Evolutionary conservation across 2,888 invertebrate genomes (phyloP), one percentile per base, ranked within the genome.

Genomic region (Acleris emargana): DNA sequence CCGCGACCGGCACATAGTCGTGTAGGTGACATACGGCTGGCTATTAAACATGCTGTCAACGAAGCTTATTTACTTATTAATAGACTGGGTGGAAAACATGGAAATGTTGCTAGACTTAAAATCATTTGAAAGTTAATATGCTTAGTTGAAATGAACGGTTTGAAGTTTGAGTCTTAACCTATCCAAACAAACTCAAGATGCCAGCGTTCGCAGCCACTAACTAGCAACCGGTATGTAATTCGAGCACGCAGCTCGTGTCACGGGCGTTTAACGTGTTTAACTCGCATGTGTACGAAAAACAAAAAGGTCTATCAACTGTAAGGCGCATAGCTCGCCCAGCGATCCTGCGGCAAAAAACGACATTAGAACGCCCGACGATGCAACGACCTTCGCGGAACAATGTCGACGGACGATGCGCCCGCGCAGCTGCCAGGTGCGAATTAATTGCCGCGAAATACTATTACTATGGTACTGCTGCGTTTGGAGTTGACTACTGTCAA

Each of bases 371-470:
- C 73, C 81, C 71, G 72, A 72, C 76, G 77, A 80, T 84, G 81
- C 83, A 79, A 76, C 84, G 88, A 85, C 87, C 87, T 88, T 87
- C 83, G 80, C 74, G 75, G 72, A 75, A 77, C 77, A 77, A 78
- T 74, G 78, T 73, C 75, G 72, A 71, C 72, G 72, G 73, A 69
- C 77, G 74, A 75, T 81, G 82, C 81, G 83, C 76, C 72, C 68
- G 76, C 77, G 74, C 58, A 59, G 53, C 53, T 58, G 75, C 76
- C 83, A 81, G 81, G 81, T 82, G 83, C 77, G 73, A 58, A 60
- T 59, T 69, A 64, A 70, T 66, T 60, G 58, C 11, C 58, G 58
- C 55, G 64, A 64, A 70, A 67, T 70, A 69, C 67, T 28, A 51
- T 13, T 51, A 50, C 18, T 43, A 53, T 42, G 42, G 50, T 42